Base-by-base conservation (phyloP, 2,888 invertebrate species). In the Melitaea athalia region DNA sequence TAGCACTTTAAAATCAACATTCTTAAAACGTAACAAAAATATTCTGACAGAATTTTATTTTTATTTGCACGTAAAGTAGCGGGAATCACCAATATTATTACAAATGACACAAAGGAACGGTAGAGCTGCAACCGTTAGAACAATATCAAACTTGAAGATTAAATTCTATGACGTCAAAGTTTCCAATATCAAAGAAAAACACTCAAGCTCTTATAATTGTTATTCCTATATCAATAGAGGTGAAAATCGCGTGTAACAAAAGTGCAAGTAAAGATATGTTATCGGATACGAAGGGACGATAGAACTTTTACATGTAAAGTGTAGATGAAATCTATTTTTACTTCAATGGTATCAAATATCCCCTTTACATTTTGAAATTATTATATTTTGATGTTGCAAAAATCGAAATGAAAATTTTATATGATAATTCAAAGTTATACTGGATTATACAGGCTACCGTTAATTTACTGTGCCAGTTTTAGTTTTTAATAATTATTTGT, bases 141-240 rank as follows among this genome's bases (percentile, higher is more conserved):
- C 33, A 55, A 55, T 33, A 55, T 33, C 53, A 31, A 55, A 33
- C 24, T 55, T 55, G 53, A 31, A 55, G 53, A 55, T 55, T 55
- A 55, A 55, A 55, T 55, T 55, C 53, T 55, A 55, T 38, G 57
- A 42, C 57, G 57, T 57, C 57, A 42, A 42, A 57, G 57, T 57
- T 57, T 57, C 38, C 38, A 42, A 57, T 57, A 57, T 42, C 55
- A 10, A 17, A 8, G 55, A 8, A 55, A 33, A 33, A 55, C 17
- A 55, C n/a, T 33, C 33, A 10, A 38, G 33, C 55, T 5, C 12
- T 55, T 38, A n/a, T 55, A 33, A 14, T 38, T n/a, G 2, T 55
- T 55, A 55, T 5, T n/a, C 1, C 0, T 14, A 33, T 33, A 33
- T 10, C 14, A n/a, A 38, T 55, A 55, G 55, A 33, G 55, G 55